Percentiles rank a stretch among this genome's conserved stretches.
These are phyloP conservation scores for Globodera ellingtonae DNA, from an alignment of 1,140 invertebrate genomes.

Conservation along the genomic window DNA sequence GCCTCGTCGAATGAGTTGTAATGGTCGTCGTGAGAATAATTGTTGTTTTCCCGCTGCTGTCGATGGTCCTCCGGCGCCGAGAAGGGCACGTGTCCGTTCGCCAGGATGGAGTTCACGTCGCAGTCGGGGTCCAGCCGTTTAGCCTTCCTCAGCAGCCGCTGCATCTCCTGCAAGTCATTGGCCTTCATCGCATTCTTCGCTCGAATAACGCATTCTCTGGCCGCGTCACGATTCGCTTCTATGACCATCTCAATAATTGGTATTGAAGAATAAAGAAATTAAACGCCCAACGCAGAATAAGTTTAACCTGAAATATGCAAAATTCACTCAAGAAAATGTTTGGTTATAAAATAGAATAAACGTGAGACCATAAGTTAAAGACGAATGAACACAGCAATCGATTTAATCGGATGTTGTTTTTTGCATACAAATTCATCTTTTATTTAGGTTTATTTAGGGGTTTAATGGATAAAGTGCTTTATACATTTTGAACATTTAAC, in stretches of 20 bases:
- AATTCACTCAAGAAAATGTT: too few species aligned
- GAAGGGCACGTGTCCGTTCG: slow-evolving; percentile 33
- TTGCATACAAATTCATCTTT: too few species aligned
- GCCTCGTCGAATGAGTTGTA: slow-evolving; percentile 48
- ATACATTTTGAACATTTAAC: too few species aligned
- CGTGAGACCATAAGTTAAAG: too few species aligned
- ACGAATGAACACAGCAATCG: too few species aligned
- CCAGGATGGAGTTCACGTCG: slow-evolving; percentile 50
- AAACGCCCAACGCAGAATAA: too few species aligned
- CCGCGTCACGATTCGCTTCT: slow-evolving; percentile 54
- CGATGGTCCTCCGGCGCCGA: slow-evolving; percentile 28
- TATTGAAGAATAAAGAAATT: too few species aligned
- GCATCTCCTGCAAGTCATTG: slow-evolving; percentile 50
- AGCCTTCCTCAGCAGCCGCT: slow-evolving; percentile 54
- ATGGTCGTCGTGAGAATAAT: slow-evolving; percentile 61
- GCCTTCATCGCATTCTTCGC: slow-evolving; percentile 53
- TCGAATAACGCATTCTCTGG: slow-evolving; percentile 44
- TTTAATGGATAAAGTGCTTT: too few species aligned
- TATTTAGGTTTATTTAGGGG: too few species aligned
- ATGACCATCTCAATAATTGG: slow-evolving; percentile 40
- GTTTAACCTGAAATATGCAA: too few species aligned
- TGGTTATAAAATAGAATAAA: too few species aligned
- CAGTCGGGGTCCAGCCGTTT: slow-evolving; percentile 56
- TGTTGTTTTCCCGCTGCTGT: slow-evolving; percentile 47
- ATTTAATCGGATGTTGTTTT: too few species aligned